Base-by-base conservation (phyloP, 2,113 vertebrate genomes). In the Tamias sibiricus region DNA sequence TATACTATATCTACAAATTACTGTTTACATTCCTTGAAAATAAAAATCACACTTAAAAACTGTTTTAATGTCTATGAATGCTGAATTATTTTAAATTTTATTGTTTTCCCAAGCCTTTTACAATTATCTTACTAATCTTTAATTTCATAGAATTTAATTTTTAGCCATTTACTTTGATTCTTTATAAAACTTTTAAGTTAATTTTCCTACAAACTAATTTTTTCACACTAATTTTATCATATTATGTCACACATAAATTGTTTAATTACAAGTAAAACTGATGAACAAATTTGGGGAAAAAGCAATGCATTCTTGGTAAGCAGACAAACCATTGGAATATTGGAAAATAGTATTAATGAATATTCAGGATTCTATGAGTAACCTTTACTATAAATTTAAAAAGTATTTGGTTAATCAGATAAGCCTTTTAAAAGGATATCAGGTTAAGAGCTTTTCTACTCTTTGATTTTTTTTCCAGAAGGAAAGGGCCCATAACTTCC, bases 211-310 rank as follows among this genome's bases (percentile, higher is more conserved):
- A 81, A 59, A 69, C 12, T 62, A 74, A 42, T 91, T 92, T 76
- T 85, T 13, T 32, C 1, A n/a, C n/a, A 77, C 16, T 12, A 40
- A 69, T 94, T 94, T 86, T 80, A 94, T 80, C 74, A 44, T 89
- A 24, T 68, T 80, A 69, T 49, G 16, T 83, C 94, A 68, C 42
- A 79, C 74, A 88, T 95, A 72, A 84, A n/a, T 37, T 89, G 16
- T 89, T 91, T 84, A 84, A 14, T 85, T 94, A 40, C 37, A 75
- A 94, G 11, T 68, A 83, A 92, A 94, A 88, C 14, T 84, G 28
- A 80, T 62, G 2, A 69, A 69, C 30, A 84, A 37, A 85, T 37
- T 59, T 95, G 17, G 44, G 80, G 68, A 57, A 59, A 79, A 88
- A 30, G 37, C 22, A 83, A 40, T 10, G 86, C 77, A 84, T 35